Percentiles rank a stretch among this genome's conserved stretches.
These are phyloP conservation scores for Beroe ovata DNA, from an alignment of 37 sponge, comb jelly and placozoan species.

Conservation along the genomic window DNA sequence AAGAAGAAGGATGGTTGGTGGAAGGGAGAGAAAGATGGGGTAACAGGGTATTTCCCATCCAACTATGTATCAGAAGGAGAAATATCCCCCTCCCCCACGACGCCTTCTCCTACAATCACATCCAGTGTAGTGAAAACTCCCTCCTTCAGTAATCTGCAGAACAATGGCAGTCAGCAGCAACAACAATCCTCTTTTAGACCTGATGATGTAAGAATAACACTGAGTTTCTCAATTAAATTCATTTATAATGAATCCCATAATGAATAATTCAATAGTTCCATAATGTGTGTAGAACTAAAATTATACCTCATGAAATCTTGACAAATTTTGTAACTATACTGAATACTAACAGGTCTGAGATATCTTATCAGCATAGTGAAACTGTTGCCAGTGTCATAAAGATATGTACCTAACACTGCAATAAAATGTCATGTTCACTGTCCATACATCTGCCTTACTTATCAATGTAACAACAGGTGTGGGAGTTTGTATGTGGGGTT, in stretches of 20 bases:
- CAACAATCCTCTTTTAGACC: slow-evolving; percentile 17
- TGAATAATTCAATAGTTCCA: too few species aligned
- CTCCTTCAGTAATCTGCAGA: neutral
- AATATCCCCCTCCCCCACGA: neutral
- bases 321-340: too few species aligned
- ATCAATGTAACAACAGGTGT: too few species aligned
- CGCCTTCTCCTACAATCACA: neutral
- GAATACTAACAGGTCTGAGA: too few species aligned
- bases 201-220: slow-evolving; percentile 28
- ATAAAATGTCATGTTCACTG: too few species aligned
- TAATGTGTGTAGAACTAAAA: too few species aligned
- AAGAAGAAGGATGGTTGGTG: slow-evolving; percentile 97
- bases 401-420: too few species aligned
- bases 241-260: neutral
- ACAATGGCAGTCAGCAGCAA: slow-evolving; percentile 12
- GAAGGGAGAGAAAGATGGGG: slow-evolving; percentile 76
- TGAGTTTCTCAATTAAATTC: neutral
- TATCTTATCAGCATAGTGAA: too few species aligned
- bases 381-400: too few species aligned
- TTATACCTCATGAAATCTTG: too few species aligned
- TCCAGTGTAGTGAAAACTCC: neutral
- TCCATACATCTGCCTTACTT: too few species aligned
- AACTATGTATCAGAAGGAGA: slow-evolving; percentile 88
- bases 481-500: slow-evolving; percentile 34
- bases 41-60: slow-evolving; percentile 89